Conservation (phyloP, 2,888 invertebrate genomes). For the Dermolepida albohirtum region DNA sequence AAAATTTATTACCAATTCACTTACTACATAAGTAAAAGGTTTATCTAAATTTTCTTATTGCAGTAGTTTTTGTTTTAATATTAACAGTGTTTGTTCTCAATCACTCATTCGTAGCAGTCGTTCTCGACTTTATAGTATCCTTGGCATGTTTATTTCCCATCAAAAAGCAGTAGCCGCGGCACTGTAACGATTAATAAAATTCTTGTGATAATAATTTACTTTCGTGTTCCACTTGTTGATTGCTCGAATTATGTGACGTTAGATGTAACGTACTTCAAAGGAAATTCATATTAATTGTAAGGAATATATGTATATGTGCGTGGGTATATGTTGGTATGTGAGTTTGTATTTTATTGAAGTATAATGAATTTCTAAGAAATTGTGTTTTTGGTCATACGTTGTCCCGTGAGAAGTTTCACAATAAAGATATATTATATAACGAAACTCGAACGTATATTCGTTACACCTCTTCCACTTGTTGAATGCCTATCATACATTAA, state of each 20-base stretch:
- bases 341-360: too few species aligned
- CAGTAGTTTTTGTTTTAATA: too few species aligned
- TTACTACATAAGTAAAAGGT: too few species aligned
- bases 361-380: too few species aligned
- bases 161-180: conserved; percentile 11
- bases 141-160: conserved; percentile 11
- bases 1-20: too few species aligned
- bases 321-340: too few species aligned
- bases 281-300: too few species aligned
- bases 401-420: conserved; percentile 1
- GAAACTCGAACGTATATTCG: not conserved
- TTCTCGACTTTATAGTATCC: conserved; percentile 8
- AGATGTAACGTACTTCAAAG: too few species aligned
- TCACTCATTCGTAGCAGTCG: conserved; percentile 10
- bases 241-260: not conserved
- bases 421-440: conserved; percentile 5
- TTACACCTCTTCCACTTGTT: conserved; percentile 28
- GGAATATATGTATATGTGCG: too few species aligned
- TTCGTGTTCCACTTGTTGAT: conserved; percentile 33
- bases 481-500: conserved; percentile 27
- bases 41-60: too few species aligned
- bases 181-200: conserved; percentile 33
- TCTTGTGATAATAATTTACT: conserved; percentile 26
- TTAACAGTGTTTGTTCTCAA: conserved; percentile 1
- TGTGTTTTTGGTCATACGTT: too few species aligned